Conservation (phyloP, 2,888 invertebrate genomes). For the Octodonta nipae region DNA sequence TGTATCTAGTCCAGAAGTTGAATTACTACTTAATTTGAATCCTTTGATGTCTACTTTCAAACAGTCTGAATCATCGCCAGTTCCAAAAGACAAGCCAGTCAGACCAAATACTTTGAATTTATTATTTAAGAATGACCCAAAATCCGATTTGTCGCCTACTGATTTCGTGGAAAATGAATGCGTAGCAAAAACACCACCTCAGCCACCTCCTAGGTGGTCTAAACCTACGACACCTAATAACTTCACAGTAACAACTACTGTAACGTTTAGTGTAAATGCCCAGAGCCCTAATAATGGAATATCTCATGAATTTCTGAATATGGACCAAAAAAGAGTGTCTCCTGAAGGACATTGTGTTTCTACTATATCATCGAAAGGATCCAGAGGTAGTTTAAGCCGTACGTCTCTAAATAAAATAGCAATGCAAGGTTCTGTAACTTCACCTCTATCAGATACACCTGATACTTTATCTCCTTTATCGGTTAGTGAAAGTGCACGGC, state of each 20-base stretch:
- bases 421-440: slow-evolving; percentile 29
- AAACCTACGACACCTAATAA: slow-evolving; percentile 59
- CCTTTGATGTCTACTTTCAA: slow-evolving; percentile 63
- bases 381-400: slow-evolving; percentile 46
- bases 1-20: slow-evolving; percentile 42
- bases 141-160: slow-evolving; percentile 19
- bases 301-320: slow-evolving; percentile 18
- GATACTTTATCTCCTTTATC: slow-evolving; percentile 36
- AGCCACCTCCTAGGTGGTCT: slow-evolving; percentile 74
- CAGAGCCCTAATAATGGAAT: slow-evolving; percentile 29
- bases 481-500: slow-evolving; percentile 40
- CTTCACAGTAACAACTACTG: slow-evolving; percentile 75
- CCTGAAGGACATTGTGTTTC: slow-evolving; percentile 54
- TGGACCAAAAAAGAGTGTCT: slow-evolving; percentile 54
- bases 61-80: slow-evolving; percentile 44
- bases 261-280: slow-evolving; percentile 65
- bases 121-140: slow-evolving; percentile 39
- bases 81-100: slow-evolving; percentile 43
- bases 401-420: slow-evolving; percentile 36
- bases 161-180: too few relatives aligned
- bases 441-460: slow-evolving; percentile 37
- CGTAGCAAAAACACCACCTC: slow-evolving; percentile 54
- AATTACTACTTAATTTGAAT: slow-evolving; percentile 64
- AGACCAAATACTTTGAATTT: slow-evolving; percentile 74
- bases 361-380: slow-evolving; percentile 53